A percentile compares a stretch with the other conserved stretches of the same genome.
These are phyloP conservation scores for Chromoteleia sp. DNA, from an alignment of 2,888 invertebrate species.

Conservation along the genomic window DNA sequence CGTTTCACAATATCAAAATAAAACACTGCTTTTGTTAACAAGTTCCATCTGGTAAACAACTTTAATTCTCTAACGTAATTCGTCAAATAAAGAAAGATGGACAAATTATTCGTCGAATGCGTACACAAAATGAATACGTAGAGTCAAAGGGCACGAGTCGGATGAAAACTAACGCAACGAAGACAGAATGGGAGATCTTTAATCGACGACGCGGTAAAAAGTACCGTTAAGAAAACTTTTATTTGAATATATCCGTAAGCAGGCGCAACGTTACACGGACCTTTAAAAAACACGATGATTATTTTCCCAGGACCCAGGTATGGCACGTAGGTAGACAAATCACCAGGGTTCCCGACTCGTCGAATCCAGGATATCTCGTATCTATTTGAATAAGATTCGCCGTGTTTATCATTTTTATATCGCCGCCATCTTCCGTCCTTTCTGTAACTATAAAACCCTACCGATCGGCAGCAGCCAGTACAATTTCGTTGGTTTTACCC, in stretches of 20 bases:
- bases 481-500: constrained; percentile 65
- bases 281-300: constrained; percentile 60
- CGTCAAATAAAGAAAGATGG: background rate
- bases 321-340: constrained; percentile 63
- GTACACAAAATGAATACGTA: background rate
- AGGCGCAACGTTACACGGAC: constrained; percentile 48
- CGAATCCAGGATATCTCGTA: constrained; percentile 81
- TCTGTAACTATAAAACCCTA: constrained; percentile 50
- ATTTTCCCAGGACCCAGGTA: constrained; percentile 77
- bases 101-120: background rate
- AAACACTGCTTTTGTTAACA: constrained; percentile 12
- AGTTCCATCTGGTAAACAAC: background rate
- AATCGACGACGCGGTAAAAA: constrained; percentile 46
- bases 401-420: constrained; percentile 83
- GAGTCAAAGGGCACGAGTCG: background rate
- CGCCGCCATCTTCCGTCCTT: constrained; percentile 71
- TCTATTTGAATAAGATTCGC: constrained; percentile 84
- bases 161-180: background rate
- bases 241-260: constrained; percentile 67
- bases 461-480: constrained; percentile 45
- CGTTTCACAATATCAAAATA: constrained; percentile 37
- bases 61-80: too few relatives aligned
- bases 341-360: constrained; percentile 60
- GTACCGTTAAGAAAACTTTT: constrained; percentile 62
- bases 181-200: constrained; percentile 27